phyloP scores from a whole-genome alignment of 2,113 vertebrate species.

The Melanerpes aurifrons region DNA sequence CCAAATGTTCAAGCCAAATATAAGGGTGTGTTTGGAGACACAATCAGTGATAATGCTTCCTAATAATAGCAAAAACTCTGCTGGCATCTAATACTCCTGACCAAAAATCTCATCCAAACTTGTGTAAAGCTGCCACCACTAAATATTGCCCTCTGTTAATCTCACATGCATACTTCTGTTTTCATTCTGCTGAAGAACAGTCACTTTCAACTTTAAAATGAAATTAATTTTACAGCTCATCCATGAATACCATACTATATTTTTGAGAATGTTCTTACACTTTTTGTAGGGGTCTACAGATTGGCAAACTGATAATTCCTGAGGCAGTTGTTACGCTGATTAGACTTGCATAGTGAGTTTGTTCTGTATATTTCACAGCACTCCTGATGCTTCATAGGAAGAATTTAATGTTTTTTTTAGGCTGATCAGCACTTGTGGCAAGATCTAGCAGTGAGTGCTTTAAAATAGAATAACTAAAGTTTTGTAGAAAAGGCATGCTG shows the following conservation, averaged over 20 bases:
- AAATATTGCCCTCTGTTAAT: not conserved
- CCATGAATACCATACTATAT: not conserved
- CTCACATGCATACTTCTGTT: not conserved
- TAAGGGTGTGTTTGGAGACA: not conserved
- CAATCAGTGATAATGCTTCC: not conserved
- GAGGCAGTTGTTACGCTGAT: not conserved
- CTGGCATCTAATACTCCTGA: not conserved
- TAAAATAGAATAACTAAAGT: not conserved
- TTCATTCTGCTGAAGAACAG: not conserved
- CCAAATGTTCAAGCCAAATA: rapidly evolving
- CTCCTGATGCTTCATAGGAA: not conserved
- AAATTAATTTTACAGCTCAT: not conserved
- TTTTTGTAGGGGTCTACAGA: not conserved
- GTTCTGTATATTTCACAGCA: slow-evolving; percentile 3
- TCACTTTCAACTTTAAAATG: not conserved
- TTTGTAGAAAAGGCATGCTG: not conserved
- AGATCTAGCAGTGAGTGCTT: not conserved
- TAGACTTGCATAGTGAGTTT: not conserved
- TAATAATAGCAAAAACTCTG: not conserved
- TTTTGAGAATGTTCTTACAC: not conserved
- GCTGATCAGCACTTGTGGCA: not conserved
- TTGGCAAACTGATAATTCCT: not conserved
- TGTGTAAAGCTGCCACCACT: not conserved
- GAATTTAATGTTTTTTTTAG: not conserved
- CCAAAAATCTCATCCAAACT: not conserved